Percentiles rank a stretch among this genome's conserved stretches.
phyloP scores from a whole-genome alignment of 2,888 invertebrate species.

The Thysanoteuthis rhombus region DNA sequence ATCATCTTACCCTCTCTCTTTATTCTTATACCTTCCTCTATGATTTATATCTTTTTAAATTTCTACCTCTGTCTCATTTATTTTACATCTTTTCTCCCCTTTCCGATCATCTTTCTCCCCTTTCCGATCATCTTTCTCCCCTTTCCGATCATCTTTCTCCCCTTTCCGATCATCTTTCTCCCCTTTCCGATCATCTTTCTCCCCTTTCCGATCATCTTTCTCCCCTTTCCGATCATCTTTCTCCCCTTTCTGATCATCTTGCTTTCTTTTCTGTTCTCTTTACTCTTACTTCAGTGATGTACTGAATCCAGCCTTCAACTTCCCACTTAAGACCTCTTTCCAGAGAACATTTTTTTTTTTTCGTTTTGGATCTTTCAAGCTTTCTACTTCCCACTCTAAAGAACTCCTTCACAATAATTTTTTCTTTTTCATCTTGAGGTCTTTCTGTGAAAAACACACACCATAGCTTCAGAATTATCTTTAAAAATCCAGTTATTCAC shows the following conservation, averaged over 20 bases:
- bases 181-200: no score
- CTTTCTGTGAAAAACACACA: background rate
- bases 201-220: no score
- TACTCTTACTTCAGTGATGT: background rate
- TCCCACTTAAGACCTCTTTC: background rate
- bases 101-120: no score
- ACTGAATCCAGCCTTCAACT: background rate
- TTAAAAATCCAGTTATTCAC: background rate
- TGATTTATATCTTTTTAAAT: background rate
- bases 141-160: no score
- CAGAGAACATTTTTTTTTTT: background rate
- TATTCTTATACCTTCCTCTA: background rate
- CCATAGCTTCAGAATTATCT: background rate
- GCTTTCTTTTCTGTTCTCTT: background rate
- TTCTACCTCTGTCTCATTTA: background rate
- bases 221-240: background rate
- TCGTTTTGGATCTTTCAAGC: background rate
- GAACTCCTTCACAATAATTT: background rate
- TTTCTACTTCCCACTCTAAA: background rate
- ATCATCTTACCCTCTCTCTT: background rate
- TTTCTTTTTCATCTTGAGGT: background rate
- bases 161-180: no score
- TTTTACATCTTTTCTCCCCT: no score
- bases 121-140: no score
- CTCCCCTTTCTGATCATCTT: background rate